These are phyloP conservation scores for Nomada goodeniana DNA, from an alignment of 2,888 invertebrate genomes.

Conservation along the genomic window DNA sequence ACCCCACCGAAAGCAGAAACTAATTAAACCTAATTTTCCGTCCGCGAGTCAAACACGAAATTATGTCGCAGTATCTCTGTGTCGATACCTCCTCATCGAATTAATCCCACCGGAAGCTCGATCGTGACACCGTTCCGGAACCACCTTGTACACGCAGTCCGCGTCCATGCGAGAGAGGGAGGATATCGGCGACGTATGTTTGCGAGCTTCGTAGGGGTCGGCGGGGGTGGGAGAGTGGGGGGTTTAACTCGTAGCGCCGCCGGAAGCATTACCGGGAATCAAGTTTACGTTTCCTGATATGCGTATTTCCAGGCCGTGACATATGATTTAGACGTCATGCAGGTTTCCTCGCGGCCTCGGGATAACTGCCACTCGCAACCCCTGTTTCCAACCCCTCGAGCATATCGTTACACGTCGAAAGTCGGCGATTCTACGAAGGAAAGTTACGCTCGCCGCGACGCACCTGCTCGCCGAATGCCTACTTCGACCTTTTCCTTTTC, in stretches of 20 bases:
- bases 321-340: constrained; percentile 59
- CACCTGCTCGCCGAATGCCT: neutral
- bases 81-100: neutral
- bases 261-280: constrained; percentile 67
- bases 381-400: constrained; percentile 16
- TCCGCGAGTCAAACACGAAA: neutral
- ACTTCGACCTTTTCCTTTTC: neutral
- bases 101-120: neutral
- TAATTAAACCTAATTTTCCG: neutral
- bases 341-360: constrained; percentile 25
- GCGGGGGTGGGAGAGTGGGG: neutral
- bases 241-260: constrained; percentile 59
- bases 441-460: constrained; percentile 5
- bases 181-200: constrained; percentile 39
- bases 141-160: neutral
- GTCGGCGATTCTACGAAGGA: constrained; percentile 25
- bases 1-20: no score
- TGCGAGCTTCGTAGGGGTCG: constrained; percentile 8
- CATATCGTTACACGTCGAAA: constrained; percentile 2
- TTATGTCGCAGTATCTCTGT: neutral
- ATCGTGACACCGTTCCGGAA: constrained; percentile 1
- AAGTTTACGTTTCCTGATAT: constrained; percentile 68
- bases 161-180: neutral
- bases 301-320: constrained; percentile 62
- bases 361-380: constrained; percentile 50